phyloP scores from a whole-genome alignment of 2,888 invertebrate genomes.

The Drosophila stalkeri region DNA sequence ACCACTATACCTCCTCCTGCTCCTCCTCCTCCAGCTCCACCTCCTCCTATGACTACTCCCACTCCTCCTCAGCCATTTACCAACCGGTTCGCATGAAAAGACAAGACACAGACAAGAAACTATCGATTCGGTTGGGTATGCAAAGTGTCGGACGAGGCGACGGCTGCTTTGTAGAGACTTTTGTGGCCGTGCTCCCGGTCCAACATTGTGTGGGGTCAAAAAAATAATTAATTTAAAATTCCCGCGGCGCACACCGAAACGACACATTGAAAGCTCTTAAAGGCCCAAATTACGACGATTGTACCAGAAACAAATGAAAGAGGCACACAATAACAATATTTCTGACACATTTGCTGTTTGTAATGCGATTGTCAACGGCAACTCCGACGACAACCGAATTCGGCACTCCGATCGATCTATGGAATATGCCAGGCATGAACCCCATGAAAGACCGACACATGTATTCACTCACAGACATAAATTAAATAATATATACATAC shows the following conservation, averaged over 20 bases:
- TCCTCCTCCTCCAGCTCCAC: background rate
- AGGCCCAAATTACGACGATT: slow-evolving; percentile 79
- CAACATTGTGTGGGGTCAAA: slow-evolving; percentile 78
- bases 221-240: slow-evolving; percentile 81
- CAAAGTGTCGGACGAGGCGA: slow-evolving; percentile 51
- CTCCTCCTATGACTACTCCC: background rate
- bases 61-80: background rate
- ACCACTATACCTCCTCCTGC: background rate
- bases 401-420: slow-evolving; percentile 53
- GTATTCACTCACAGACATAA: slow-evolving; percentile 5
- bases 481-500: slow-evolving; percentile 3
- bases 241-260: slow-evolving; percentile 70
- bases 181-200: slow-evolving; percentile 30
- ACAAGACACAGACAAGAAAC: slow-evolving; percentile 32
- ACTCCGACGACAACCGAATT: slow-evolving; percentile 67
- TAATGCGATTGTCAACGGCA: slow-evolving; percentile 71
- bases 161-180: slow-evolving; percentile 55
- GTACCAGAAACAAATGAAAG: slow-evolving; percentile 74
- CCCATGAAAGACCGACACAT: slow-evolving; percentile 10
- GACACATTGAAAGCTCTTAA: slow-evolving; percentile 81
- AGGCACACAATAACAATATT: slow-evolving; percentile 71
- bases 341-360: slow-evolving; percentile 76
- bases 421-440: slow-evolving; percentile 53
- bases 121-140: slow-evolving; percentile 59
- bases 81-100: slow-evolving; percentile 42